These are phyloP conservation scores for Drosophila lacertosa DNA, from an alignment of 1,140 invertebrate species.

Conservation along the genomic window DNA sequence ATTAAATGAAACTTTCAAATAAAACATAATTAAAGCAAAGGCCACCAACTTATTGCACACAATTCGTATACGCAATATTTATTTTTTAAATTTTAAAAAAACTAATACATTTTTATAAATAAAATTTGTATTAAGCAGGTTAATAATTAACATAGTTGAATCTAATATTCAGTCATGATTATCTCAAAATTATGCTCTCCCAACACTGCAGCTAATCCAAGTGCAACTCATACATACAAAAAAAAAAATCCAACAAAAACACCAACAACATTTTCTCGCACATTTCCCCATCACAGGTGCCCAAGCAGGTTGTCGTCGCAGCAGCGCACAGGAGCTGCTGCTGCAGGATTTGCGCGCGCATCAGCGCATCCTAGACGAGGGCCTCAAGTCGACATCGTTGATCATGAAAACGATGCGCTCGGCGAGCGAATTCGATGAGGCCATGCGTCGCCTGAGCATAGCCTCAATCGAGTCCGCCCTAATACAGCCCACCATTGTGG, in stretches of 20 bases:
- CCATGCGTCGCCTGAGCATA: constrained; percentile 81
- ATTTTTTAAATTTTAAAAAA: background rate
- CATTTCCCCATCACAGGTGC: constrained; percentile 60
- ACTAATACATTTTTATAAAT: background rate
- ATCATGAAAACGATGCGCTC: constrained; percentile 83
- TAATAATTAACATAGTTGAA: background rate
- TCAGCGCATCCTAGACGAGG: constrained; percentile 77
- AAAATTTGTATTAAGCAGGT: background rate
- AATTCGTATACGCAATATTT: too few species aligned
- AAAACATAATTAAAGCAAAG: background rate
- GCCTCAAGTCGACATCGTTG: constrained; percentile 80
- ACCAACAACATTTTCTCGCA: constrained; percentile 79
- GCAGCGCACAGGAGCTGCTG: constrained; percentile 70
- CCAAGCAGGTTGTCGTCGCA: constrained; percentile 42
- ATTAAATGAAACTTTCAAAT: too few species aligned
- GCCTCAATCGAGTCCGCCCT: constrained; percentile 74
- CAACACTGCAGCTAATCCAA: constrained; percentile 43
- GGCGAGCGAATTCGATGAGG: constrained; percentile 81
- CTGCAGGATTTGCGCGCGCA: constrained; percentile 74
- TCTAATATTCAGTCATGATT: constrained; percentile 13
- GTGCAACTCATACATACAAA: constrained; percentile 35
- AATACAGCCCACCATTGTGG: constrained; percentile 64
- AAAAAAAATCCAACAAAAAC: constrained; percentile 44
- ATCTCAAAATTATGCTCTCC: background rate
- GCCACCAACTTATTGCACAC: too few species aligned